Base-by-base conservation (phyloP, 2,888 invertebrate species). In the Leptura quadrifasciata region DNA sequence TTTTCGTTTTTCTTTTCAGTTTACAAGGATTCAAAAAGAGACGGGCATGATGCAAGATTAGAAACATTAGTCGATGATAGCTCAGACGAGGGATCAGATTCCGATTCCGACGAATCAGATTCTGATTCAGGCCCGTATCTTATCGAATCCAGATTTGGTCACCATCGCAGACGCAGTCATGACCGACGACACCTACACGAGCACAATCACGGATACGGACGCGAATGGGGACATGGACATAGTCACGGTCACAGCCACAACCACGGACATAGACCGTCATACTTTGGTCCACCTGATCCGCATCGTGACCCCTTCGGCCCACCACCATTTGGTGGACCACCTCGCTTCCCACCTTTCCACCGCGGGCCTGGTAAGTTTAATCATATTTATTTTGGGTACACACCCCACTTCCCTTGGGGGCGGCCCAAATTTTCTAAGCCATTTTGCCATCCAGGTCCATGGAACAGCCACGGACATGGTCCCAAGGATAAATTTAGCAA, bases 281-380 rank as follows among this genome's bases (percentile, higher is more conserved):
- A 2, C 10, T 35, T 35, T 35, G 31, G 10, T 17, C 27, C 52
- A n/a, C n/a, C 18, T 55, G 17, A 10, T n/a, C 68, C 57, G 3
- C 55, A 35, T 8, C 55, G 18, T 17, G 6, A 58, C 12, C 58
- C 61, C 27, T 57, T 31, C 20, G 35, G 12, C 20, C 58, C 54
- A 2, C 21, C 69, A 39, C 39, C 58, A 6, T 35, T 31, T 5
- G 21, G 39, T n/a, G n/a, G n/a, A 12, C n/a, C 31, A 17, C 61
- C 35, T 17, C 55, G 27, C 20, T 9, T 17, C 12, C 68, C 67
- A 18, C 39, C 47, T 17, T 55, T 27, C 24, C 31, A 55, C 20
- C 55, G 17, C 10, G 27, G 55, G 24, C 68, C 27, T 31, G 68
- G 68, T 68, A 68, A 68, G 68, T 55, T n/a, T 17, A 9, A 10